Conservation (phyloP, 2,797 vertebrate genomes). For the Odontamblyopus rebecca region DNA sequence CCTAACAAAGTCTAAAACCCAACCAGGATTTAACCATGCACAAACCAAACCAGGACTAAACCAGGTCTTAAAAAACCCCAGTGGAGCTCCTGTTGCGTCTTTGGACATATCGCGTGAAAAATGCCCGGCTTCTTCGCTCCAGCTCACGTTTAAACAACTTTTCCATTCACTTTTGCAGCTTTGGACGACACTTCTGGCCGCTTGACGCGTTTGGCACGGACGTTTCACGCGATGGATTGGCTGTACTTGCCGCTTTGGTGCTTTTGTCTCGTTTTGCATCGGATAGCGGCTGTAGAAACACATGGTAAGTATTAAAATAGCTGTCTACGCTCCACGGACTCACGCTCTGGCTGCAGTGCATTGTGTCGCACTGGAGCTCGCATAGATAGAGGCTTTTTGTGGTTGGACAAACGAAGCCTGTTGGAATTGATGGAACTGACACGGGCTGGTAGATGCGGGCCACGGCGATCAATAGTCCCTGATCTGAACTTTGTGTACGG, state of each 20-base stretch:
- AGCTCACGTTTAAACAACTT: constrained; percentile 61
- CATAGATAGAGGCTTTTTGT: background rate
- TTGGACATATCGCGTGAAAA: constrained; percentile 47
- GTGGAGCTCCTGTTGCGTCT: constrained; percentile 32
- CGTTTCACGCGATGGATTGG: constrained; percentile 73
- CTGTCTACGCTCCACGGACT: constrained; percentile 6
- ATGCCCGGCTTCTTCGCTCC: constrained; percentile 63
- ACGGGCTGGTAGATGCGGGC: constrained; percentile 10
- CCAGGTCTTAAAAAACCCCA: background rate
- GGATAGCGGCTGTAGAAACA: constrained; percentile 67
- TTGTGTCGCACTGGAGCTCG: background rate
- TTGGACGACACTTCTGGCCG: constrained; percentile 57
- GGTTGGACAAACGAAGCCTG: background rate
- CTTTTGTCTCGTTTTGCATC: constrained; percentile 74
- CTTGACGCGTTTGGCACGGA: constrained; percentile 38
- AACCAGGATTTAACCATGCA: background rate
- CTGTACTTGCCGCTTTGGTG: constrained; percentile 76
- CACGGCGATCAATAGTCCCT: constrained; percentile 1
- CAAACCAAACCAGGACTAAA: background rate
- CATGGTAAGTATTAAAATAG: constrained; percentile 68
- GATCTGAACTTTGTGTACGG: background rate
- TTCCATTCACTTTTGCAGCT: constrained; percentile 53
- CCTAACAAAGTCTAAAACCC: background rate
- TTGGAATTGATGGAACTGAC: constrained; percentile 17
- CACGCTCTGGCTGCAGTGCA: background rate